Evolutionary conservation across 2,888 invertebrate genomes (phyloP).

Genomic region (Agonum fuliginosum): DNA sequence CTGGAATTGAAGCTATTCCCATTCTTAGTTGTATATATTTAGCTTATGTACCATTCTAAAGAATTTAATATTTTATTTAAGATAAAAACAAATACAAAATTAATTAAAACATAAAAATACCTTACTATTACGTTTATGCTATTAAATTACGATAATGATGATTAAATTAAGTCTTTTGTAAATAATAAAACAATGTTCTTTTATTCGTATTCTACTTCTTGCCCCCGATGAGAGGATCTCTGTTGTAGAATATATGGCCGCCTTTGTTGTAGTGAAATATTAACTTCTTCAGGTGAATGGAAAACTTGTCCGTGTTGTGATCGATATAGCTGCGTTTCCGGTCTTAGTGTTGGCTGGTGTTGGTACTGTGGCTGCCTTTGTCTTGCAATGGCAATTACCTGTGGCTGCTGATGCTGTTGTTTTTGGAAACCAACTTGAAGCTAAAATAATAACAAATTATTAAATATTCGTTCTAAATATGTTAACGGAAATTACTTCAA

Average conservation of each 20-base stretch:
- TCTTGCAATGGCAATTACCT: constrained; percentile 65
- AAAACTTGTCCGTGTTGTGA: constrained; percentile 82
- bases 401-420: constrained; percentile 64
- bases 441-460: constrained; percentile 38
- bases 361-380: constrained; percentile 66
- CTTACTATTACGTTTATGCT: constrained; percentile 35
- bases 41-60: too few species aligned
- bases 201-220: constrained; percentile 50
- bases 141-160: constrained; percentile 43
- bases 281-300: constrained; percentile 90
- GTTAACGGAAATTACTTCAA: too few species aligned
- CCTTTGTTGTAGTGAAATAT: constrained; percentile 88
- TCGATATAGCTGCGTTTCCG: constrained; percentile 70
- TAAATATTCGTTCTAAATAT: neutral
- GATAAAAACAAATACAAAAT: constrained; percentile 72
- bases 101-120: constrained; percentile 66
- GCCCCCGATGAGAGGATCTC: constrained; percentile 7
- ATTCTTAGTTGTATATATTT: too few species aligned
- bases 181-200: constrained; percentile 24
- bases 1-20: too few species aligned
- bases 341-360: constrained; percentile 69
- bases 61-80: too few species aligned
- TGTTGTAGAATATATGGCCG: constrained; percentile 77
- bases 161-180: constrained; percentile 57
- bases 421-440: constrained; percentile 61